phyloP scores from a whole-genome alignment of 1,140 invertebrate species.

The Harlomillsia oculata region DNA sequence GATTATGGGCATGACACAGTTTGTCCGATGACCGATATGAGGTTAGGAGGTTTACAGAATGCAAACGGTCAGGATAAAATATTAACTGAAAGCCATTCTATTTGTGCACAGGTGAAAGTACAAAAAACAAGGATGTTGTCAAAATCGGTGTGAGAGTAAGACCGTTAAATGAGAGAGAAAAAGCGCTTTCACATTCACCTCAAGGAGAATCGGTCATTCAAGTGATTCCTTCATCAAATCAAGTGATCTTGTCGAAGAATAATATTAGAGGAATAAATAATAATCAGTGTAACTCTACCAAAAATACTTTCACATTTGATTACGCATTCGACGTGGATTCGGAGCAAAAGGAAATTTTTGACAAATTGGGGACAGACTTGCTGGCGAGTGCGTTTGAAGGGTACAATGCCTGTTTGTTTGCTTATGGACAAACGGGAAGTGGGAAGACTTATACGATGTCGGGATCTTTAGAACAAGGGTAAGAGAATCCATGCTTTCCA shows the following conservation, averaged over 20 bases:
- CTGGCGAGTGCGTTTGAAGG: constrained; percentile 95
- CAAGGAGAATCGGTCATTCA: constrained; percentile 14
- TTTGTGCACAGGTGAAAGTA: too few relatives aligned
- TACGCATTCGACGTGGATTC: constrained; percentile 51
- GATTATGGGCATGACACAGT: too few relatives aligned
- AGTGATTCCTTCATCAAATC: constrained; percentile 16
- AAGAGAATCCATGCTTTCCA: constrained; percentile 64
- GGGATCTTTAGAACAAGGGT: constrained; percentile 23
- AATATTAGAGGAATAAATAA: constrained; percentile 2
- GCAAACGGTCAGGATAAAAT: too few relatives aligned
- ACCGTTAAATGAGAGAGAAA: constrained; percentile 91
- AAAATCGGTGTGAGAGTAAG: constrained; percentile 92
- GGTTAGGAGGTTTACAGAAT: too few relatives aligned
- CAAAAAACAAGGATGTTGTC: constrained; percentile 90
- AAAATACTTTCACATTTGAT: constrained; percentile 31
- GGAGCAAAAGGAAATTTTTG: constrained; percentile 77
- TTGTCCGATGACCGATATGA: too few relatives aligned
- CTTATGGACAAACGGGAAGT: constrained; percentile 60
- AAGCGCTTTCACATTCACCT: constrained; percentile 37
- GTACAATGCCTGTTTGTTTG: constrained; percentile 98
- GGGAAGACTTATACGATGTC: constrained; percentile 30
- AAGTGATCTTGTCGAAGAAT: constrained; percentile 18
- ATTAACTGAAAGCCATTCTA: too few relatives aligned
- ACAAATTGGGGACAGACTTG: constrained; percentile 80
- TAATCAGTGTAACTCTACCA: neutral